Base-by-base conservation (phyloP, 2,113 vertebrate genomes). In the Lipotes vexillifer region DNA sequence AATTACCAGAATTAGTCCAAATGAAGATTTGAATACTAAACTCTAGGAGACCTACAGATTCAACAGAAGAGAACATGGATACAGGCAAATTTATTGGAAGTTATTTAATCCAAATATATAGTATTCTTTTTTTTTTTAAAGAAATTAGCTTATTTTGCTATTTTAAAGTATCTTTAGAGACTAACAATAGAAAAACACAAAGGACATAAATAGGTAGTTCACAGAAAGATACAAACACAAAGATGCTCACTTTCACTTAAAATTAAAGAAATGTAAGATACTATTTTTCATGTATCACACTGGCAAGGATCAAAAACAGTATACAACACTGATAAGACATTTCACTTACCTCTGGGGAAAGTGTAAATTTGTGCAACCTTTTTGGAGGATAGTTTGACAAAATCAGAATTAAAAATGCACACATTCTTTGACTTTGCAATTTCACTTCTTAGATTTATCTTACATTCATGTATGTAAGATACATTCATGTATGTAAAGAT, bases 131-230 rank as follows among this genome's bases (percentile, higher is more conserved):
- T 88, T 95, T 57, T 90, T 72, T 27, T 15, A 57, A 71, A 96
- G 38, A 95, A 84, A 92, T 83, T 88, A 71, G 29, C 81, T 87
- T 89, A 72, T n/a, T 69, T 84, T 71, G n/a, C 21, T 75, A 36
- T 33, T 84, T 75, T 65, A 68, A 93, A 81, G 33, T 77, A 52
- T 77, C 86, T 93, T 96, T 85, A 88, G 94, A 93, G 15, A 66
- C 10, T 75, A 36, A 81, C 33, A 86, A 14, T 61, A 61, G 36
- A 78, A 95, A 72, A 93, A 88, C 25, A 33, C 33, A 87, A 88
- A 86, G 11, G 46, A 59, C 23, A 14, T 61, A 49, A 85, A 33
- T 87, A 72, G 36, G 5, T 63, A 61, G 14, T 72, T 86, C 38
- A 61, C 17, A 84, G 74, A 68, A 65, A 88, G 84, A 81, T 90